Percentiles rank a stretch among this genome's conserved stretches.
phyloP scores from a whole-genome alignment of 2,113 vertebrate species.

The Morone saxatilis region DNA sequence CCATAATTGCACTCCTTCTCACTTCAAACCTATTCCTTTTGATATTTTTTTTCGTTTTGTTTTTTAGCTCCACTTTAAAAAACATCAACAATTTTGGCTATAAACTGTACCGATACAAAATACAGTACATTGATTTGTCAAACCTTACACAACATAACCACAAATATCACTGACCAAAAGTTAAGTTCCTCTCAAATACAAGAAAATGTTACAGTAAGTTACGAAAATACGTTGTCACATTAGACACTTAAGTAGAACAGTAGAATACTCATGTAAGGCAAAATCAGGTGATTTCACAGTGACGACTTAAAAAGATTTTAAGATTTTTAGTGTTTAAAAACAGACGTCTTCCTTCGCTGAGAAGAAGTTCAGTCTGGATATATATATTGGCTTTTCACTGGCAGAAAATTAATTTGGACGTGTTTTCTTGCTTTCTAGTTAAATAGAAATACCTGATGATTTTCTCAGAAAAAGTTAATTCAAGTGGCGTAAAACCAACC shows the following conservation, averaged over 20 bases:
- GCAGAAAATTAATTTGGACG: slow-evolving; percentile 62
- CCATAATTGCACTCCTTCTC: slow-evolving; percentile 79
- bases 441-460: slow-evolving; percentile 74
- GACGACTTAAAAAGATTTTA: slow-evolving; percentile 82
- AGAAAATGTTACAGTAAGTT: slow-evolving; percentile 81
- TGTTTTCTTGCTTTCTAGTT: slow-evolving; percentile 57
- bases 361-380: slow-evolving; percentile 43
- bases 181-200: slow-evolving; percentile 79
- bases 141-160: slow-evolving; percentile 82
- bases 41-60: slow-evolving; percentile 17
- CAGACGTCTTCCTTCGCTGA: slow-evolving; percentile 49
- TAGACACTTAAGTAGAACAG: slow-evolving; percentile 84
- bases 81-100: slow-evolving; percentile 76
- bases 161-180: slow-evolving; percentile 80
- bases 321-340: slow-evolving; percentile 75
- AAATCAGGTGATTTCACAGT: slow-evolving; percentile 90
- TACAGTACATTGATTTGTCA: slow-evolving; percentile 83
- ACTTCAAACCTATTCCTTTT: slow-evolving; percentile 36
- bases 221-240: slow-evolving; percentile 83
- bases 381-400: slow-evolving; percentile 51
- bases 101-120: slow-evolving; percentile 84
- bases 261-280: slow-evolving; percentile 87
- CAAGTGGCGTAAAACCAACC: slow-evolving; percentile 43
- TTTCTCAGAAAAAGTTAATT: slow-evolving; percentile 64
- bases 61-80: slow-evolving; percentile 61